These are phyloP conservation scores for Psettodes erumei DNA, from an alignment of 2,113 vertebrate species.

Conservation along the genomic window DNA sequence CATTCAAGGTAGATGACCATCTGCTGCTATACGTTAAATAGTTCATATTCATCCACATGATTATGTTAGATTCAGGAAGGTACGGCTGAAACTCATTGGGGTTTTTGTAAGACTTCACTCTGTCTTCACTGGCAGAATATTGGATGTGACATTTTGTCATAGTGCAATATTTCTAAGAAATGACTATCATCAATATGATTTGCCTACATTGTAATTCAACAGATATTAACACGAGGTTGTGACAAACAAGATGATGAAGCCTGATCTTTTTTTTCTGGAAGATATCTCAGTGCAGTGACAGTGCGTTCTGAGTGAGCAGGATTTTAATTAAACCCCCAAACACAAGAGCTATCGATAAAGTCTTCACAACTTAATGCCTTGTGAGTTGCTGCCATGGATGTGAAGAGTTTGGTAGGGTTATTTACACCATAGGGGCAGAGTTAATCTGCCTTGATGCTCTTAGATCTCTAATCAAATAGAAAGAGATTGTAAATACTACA, in stretches of 20 bases:
- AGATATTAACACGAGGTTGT: conserved; percentile 46
- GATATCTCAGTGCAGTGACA: conserved; percentile 44
- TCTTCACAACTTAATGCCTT: conserved; percentile 72
- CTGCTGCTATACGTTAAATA: neutral
- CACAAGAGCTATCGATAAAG: conserved; percentile 71
- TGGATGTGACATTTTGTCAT: conserved; percentile 18
- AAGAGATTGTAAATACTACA: conserved; percentile 71
- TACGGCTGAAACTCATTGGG: neutral
- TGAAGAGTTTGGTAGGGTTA: conserved; percentile 68
- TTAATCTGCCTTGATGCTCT: conserved; percentile 76
- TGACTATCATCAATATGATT: conserved; percentile 55
- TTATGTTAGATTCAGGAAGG: neutral
- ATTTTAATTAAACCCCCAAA: conserved; percentile 78
- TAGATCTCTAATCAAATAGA: conserved; percentile 77
- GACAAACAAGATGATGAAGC: conserved; percentile 56
- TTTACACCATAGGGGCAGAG: conserved; percentile 69
- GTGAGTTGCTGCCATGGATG: conserved; percentile 62
- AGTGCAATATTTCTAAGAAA: conserved; percentile 44
- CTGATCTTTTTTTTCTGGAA: conserved; percentile 25
- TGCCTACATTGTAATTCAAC: conserved; percentile 37
- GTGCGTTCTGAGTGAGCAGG: conserved; percentile 50
- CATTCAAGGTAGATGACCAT: conserved; percentile 10
- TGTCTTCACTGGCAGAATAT: conserved; percentile 18
- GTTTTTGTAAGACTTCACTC: neutral
- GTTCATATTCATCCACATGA: neutral